Evolutionary conservation across 2,888 invertebrate species (phyloP).

Genomic region (Isoperla grammatica): DNA sequence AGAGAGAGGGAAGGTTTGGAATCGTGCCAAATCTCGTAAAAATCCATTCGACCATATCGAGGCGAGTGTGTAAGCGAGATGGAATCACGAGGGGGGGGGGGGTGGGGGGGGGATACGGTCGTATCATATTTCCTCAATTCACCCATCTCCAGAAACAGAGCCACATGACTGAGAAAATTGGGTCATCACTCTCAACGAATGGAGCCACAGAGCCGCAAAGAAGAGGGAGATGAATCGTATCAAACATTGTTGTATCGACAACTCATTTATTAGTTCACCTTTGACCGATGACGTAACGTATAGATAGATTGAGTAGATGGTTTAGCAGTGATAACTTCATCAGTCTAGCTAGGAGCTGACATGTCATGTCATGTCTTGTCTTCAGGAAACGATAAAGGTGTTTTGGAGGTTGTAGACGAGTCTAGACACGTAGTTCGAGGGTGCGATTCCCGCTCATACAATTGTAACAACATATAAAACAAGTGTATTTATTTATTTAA

Average conservation of each 20-base stretch:
- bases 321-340: too few relatives aligned
- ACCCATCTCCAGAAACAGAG: constrained; percentile 8
- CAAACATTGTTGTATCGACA: constrained; percentile 2
- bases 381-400: too few relatives aligned
- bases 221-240: not conserved
- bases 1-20: constrained; percentile 20
- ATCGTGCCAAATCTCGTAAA: constrained; percentile 24
- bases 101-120: constrained; percentile 8
- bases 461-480: too few relatives aligned
- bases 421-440: too few relatives aligned
- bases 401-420: too few relatives aligned
- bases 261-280: not conserved
- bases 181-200: constrained; percentile 16
- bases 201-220: not conserved
- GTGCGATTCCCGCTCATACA: too few relatives aligned
- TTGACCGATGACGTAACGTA: too few relatives aligned
- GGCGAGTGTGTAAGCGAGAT: constrained; percentile 15
- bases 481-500: too few relatives aligned
- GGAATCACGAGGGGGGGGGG: constrained; percentile 14
- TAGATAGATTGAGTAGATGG: too few relatives aligned
- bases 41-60: constrained; percentile 26
- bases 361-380: too few relatives aligned
- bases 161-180: constrained; percentile 22
- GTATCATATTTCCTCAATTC: constrained; percentile 21
- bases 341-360: too few relatives aligned